Evolutionary conservation across 2,113 vertebrate genomes (phyloP).

Genomic region (Phalacrocorax carbo): DNA sequence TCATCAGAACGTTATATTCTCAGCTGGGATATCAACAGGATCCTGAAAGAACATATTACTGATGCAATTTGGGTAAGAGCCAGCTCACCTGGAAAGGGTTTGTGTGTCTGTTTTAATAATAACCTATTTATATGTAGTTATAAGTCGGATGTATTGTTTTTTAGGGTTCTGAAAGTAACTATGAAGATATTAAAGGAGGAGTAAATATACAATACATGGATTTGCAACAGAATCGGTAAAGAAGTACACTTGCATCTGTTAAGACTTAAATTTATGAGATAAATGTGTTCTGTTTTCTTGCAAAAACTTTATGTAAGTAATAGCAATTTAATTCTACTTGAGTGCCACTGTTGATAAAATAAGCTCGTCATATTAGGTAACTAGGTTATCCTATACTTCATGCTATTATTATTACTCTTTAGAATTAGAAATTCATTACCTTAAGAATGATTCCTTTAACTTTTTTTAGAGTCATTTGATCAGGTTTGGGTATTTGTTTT

Average conservation of each 20-base stretch:
- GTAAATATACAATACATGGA: conserved; percentile 88
- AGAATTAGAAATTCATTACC: background rate
- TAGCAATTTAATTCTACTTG: background rate
- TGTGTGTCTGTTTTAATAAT: background rate
- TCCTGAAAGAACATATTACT: conserved; percentile 83
- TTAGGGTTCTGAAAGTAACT: conserved; percentile 95
- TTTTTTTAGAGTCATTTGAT: background rate
- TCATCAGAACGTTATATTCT: conserved; percentile 82
- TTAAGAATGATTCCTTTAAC: background rate
- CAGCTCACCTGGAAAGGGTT: background rate
- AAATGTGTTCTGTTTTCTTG: background rate
- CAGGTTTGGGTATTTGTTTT: background rate
- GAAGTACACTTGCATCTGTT: background rate
- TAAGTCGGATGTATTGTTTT: background rate
- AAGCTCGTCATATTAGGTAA: background rate
- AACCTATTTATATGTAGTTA: background rate
- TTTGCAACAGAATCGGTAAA: conserved; percentile 90
- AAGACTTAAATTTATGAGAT: background rate
- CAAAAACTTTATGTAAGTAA: background rate
- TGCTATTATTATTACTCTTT: background rate
- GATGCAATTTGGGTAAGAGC: conserved; percentile 93
- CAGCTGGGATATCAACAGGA: conserved; percentile 84
- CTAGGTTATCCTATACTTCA: background rate
- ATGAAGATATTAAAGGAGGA: conserved; percentile 88
- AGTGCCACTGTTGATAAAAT: background rate